Evolutionary conservation across 1,140 invertebrate species (phyloP).

Genomic region (Zeugodacus cucurbitae): DNA sequence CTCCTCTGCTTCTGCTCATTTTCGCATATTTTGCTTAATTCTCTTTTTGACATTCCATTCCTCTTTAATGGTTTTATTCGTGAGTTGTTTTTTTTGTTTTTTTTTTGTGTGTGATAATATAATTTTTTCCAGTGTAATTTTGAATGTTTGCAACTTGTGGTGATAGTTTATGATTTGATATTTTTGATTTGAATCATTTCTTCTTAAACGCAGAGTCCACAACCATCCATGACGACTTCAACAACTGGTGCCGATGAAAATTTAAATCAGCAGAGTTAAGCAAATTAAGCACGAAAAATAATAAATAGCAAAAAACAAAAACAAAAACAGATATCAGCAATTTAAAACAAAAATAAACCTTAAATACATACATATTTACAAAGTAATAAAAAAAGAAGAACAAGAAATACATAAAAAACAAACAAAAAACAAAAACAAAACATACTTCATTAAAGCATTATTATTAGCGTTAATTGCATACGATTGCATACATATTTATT

Average conservation of each 20-base stretch:
- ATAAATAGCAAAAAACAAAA: neutral
- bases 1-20: neutral
- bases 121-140: constrained; percentile 36
- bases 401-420: neutral
- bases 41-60: constrained; percentile 14
- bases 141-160: constrained; percentile 35
- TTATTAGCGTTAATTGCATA: constrained; percentile 37
- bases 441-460: neutral
- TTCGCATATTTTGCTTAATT: neutral
- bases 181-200: constrained; percentile 45
- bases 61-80: neutral
- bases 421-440: constrained; percentile 34
- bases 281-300: constrained; percentile 39
- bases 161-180: constrained; percentile 33
- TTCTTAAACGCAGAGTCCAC: constrained; percentile 64
- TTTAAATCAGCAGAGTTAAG: constrained; percentile 66
- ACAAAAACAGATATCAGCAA: neutral
- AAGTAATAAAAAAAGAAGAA: neutral
- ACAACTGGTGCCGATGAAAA: constrained; percentile 66
- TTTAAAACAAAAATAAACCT: neutral
- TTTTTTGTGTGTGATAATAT: constrained; percentile 15
- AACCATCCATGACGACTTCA: constrained; percentile 66
- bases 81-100: constrained; percentile 11
- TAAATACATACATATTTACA: constrained; percentile 18
- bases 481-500: constrained; percentile 27